Evolutionary conservation across 1,140 invertebrate species (phyloP).

Genomic region (Drosophila kanapiae): DNA sequence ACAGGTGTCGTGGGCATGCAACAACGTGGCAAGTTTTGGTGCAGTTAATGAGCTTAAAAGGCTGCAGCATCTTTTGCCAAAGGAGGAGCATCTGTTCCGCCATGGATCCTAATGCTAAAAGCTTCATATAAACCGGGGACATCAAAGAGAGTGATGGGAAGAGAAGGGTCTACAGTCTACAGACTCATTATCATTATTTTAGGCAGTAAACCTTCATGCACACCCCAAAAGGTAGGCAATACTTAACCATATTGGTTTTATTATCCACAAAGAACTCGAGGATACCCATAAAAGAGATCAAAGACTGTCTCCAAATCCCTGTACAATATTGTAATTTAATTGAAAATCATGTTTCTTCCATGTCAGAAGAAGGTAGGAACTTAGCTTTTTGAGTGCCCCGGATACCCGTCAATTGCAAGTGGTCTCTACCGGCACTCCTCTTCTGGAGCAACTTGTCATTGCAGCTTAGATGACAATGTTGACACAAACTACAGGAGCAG

Average conservation of each 20-base stretch:
- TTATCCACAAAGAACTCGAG: no score
- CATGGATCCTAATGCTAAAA: constrained; percentile 23
- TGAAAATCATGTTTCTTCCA: neutral
- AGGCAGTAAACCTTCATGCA: no score
- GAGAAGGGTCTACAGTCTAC: neutral
- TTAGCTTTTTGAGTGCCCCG: constrained; percentile 1
- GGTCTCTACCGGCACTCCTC: neutral
- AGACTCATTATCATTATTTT: neutral
- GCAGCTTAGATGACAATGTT: constrained; percentile 53
- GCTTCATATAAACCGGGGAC: neutral
- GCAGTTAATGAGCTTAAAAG: constrained; percentile 51
- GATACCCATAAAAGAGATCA: neutral
- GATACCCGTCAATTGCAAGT: constrained; percentile 1
- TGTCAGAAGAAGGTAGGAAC: neutral
- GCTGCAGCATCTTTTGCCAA: neutral
- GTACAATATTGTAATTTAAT: constrained; percentile 1
- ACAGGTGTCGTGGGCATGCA: constrained; percentile 32
- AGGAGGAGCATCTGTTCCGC: constrained; percentile 22
- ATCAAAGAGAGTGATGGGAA: neutral
- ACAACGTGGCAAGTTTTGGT: constrained; percentile 30
- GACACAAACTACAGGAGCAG: constrained; percentile 22
- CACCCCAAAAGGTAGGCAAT: no score
- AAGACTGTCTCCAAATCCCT: neutral
- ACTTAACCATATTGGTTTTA: no score
- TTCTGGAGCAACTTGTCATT: constrained; percentile 28